Base-by-base conservation (phyloP, 2,888 invertebrate species). In the Eledone cirrhosa region DNA sequence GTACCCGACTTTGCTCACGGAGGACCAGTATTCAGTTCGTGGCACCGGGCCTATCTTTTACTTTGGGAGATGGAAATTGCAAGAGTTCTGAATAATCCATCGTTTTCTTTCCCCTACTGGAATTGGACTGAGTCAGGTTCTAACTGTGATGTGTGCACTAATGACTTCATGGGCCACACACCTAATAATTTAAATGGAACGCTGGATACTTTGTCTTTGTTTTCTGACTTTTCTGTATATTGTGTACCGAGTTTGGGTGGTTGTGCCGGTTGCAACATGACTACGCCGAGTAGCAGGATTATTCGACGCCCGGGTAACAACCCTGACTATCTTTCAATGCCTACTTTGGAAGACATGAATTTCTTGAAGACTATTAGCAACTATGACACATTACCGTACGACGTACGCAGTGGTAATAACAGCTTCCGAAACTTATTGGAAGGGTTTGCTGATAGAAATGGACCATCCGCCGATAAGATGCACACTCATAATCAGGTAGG, bases 11-110 rank as follows among this genome's bases (percentile, higher is more conserved):
- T 81, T 1, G 84, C 84, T 19, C 84, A 84, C 75, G 79, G 78
- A 7, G 83, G 84, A 1, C 81, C 83, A 0, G 82, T 77, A 7
- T 84, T 84, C 75, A 77, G 83, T 47, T 78, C 84, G 13, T 84
- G 81, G 72, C 83, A 84, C 69, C 69, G 84, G 5, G 80, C 82
- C 14, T 82, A 80, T 29, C n/a, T 84, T 13, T 80, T 81, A 41
- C 78, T 84, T 81, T 84, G 76, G 76, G 76, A 76, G 14, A 76
- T 48, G 76, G 76, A 76, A n/a, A 24, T 76, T 2, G 41, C 29
- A 22, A 77, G n/a, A 3, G 33, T 29, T 1, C 47, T 48, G 8
- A 33, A 41, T 1, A 63, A 77, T 59, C 69, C 69, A 11, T n/a
- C 24, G n/a, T 80, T 80, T 33, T 19, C 77, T 19, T 59, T 80